Percentiles rank a stretch among this genome's conserved stretches.
Conservation (phyloP, 2,888 invertebrate genomes). For the Rhabditoides inermis region DNA sequence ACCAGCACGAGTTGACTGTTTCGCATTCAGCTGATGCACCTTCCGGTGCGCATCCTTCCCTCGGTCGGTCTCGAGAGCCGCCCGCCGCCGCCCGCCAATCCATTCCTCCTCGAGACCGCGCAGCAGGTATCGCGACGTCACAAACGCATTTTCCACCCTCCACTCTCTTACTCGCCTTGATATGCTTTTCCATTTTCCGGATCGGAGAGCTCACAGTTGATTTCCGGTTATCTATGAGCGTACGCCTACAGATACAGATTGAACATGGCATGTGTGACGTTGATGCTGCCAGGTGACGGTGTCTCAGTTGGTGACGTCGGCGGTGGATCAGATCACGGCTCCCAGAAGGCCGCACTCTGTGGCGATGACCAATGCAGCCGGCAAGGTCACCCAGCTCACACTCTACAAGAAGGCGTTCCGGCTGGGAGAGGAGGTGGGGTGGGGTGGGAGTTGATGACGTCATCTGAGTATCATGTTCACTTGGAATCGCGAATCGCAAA, state of each 20-base stretch:
- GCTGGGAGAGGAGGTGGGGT: constrained; percentile 94
- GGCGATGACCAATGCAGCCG: constrained; percentile 11
- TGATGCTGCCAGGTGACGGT: background rate
- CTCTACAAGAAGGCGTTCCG: constrained; percentile 89
- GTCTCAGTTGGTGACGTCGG: constrained; percentile 25
- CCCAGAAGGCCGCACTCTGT: constrained; percentile 22
- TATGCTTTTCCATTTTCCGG: too few relatives aligned
- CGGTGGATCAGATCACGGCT: constrained; percentile 36
- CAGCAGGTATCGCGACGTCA: too few relatives aligned
- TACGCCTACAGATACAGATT: background rate
- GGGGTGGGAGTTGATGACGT: too few relatives aligned
- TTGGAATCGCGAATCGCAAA: too few relatives aligned
- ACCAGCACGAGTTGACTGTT: too few relatives aligned
- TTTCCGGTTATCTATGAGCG: constrained; percentile 58
- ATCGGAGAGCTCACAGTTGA: too few relatives aligned
- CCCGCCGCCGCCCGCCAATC: constrained; percentile 71
- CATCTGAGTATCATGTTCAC: too few relatives aligned
- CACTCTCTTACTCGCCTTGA: too few relatives aligned
- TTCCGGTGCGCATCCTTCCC: too few relatives aligned
- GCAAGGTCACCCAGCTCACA: constrained; percentile 76
- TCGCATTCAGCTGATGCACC: too few relatives aligned
- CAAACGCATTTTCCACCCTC: too few relatives aligned
- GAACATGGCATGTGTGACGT: too few relatives aligned
- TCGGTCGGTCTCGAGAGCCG: constrained; percentile 17
- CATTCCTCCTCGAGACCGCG: constrained; percentile 79